Evolutionary conservation across 2,888 invertebrate species (phyloP), one percentile per base, ranked within the genome.

Genomic region (Drosophila mulleri): DNA sequence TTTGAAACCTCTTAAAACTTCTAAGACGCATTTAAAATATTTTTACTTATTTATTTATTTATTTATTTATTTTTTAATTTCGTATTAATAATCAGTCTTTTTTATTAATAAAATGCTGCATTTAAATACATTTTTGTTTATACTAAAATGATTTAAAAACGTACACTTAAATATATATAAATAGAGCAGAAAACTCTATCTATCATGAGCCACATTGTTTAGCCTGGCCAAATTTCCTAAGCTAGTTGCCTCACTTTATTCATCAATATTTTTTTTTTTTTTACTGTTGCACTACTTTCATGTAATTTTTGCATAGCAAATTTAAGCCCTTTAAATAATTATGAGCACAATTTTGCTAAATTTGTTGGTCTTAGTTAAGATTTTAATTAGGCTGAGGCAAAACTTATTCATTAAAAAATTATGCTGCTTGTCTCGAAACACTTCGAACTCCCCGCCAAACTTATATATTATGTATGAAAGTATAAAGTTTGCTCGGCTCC

Each of bases 391-490:
- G 9, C 29, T 32, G 29, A 29, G 32, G 20, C 32, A 9, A 57
- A 57, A 20, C 32, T 57, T 32, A 18, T 57, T 32, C 42, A 20
- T 42, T 42, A 42, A 32, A 56, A 32, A 18, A 32, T 53, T 14
- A 41, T 41, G 23, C 1, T 39, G 54, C 35, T 54, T 29, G 29
- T 18, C 54, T 8, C 18, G 26, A 26, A 54, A 18, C 41, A 41
- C 54, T 39, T 41, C 41, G 7, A 54, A 54, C 39, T 54, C 39
- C 54, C 7, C n/a, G 26, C 23, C 23, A 26, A 41, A 54, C 45
- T 45, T 23, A 37, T 45, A 18, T 37, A 47, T 44, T 35, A 37
- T 53, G 37, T 16, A 53, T 50, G 32, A 35, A 14, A 35, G 35
- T 14, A 14, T 35, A 20, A 50, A 50, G 50, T 35, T 50, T 35